Percentiles rank a stretch among this genome's conserved stretches.
These are phyloP conservation scores for Beroe forskalii DNA, from an alignment of 37 sponge, comb jelly and placozoan species.

Conservation along the genomic window DNA sequence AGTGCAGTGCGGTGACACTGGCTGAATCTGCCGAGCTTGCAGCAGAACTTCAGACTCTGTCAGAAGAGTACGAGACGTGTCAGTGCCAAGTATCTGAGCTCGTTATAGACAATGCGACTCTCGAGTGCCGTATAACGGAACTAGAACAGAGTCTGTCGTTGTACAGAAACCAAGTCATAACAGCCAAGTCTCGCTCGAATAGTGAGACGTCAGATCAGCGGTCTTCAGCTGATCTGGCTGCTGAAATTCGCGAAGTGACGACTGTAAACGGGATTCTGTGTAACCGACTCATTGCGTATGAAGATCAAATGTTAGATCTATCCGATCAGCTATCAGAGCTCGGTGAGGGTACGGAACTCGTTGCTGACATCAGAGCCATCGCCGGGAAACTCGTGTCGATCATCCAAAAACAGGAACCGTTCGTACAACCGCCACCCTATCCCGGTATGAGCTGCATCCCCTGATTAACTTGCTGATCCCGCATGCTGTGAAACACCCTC, in stretches of 20 bases:
- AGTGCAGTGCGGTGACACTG: neutral
- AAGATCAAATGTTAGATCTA: conserved; percentile 9
- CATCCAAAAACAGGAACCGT: neutral
- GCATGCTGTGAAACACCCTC: too few species aligned
- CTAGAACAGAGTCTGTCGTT: neutral
- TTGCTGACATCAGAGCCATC: neutral
- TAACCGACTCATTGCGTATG: too few species aligned
- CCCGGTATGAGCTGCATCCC: too few species aligned
- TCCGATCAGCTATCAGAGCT: neutral
- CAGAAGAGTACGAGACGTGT: neutral
- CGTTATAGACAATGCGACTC: neutral
- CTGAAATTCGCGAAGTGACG: too few species aligned
- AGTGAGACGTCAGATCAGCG: too few species aligned
- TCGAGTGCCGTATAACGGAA: neutral
- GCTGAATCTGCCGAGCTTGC: neutral
- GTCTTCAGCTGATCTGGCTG: too few species aligned
- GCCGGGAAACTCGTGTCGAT: neutral
- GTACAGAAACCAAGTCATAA: conserved; percentile 11
- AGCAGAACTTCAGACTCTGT: neutral
- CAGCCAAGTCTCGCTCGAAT: too few species aligned
- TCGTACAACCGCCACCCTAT: neutral
- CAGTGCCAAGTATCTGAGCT: conserved; percentile 27
- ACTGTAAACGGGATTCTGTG: too few species aligned
- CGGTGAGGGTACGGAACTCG: neutral
- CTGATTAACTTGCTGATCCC: too few species aligned